Evolutionary conservation across 2,888 invertebrate species (phyloP), one percentile per base, ranked within the genome.

Genomic region (Augochlorella aurata): DNA sequence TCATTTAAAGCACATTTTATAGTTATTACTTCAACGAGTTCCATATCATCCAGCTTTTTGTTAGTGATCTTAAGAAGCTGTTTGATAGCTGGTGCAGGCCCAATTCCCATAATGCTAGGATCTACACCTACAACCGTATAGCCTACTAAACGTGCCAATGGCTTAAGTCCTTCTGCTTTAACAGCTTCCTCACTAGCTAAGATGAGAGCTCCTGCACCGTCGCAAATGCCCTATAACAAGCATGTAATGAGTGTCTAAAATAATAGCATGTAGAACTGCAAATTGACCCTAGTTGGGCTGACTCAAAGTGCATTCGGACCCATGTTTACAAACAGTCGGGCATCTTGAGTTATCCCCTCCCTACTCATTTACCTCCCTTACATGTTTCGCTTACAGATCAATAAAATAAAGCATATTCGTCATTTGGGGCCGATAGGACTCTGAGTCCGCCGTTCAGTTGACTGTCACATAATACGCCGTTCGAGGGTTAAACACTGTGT

Each of bases 51-150:
- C 63, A 99, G 93, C 24, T 95, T 95, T 92, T 97, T 95, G 71
- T 97, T 97, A 67, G 97, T 95, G 77, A 95, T 95, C 92, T 97
- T 97, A 24, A 99, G 95, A 38, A 99, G 95, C 92, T 97, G 97
- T 91, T 96, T 95, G 74, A 99, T 99, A 29, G 99, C 98, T 0
- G 98, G 97, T 29, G 97, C 98, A 4, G 99, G 99, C 0, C 99
- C 99, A 89, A 99, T 97, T 75, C 99, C 99, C 99, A 99, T 99
- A 90, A 99, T 98, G 92, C 96, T 96, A 65, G 99, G 99, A 90
- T 99, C 99, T 67, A 99, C 99, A 74, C 99, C 99, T 83, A 98
- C 97, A 89, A 97, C 95, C n/a, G 97, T 96, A 94, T 98, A 99
- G 61, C 97, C 98, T 12, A 98, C 97, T 24, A 99, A 94, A 81